phyloP scores from a whole-genome alignment of 2,797 vertebrate species.

The Acanthiza pusilla region DNA sequence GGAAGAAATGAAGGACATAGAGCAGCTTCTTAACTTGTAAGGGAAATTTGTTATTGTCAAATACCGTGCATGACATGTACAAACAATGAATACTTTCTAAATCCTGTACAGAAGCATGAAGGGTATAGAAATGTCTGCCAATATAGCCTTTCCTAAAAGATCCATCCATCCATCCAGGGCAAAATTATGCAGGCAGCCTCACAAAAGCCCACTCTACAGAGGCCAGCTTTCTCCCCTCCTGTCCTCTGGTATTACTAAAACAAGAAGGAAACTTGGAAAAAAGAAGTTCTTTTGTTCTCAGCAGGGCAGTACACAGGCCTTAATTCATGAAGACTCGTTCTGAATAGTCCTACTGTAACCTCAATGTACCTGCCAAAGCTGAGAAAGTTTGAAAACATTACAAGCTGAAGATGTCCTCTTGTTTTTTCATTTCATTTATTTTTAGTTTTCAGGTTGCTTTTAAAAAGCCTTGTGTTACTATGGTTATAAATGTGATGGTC shows the following conservation, averaged over 20 bases:
- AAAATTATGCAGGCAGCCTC: background rate
- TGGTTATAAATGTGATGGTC: background rate
- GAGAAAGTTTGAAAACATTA: background rate
- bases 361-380: fast-evolving
- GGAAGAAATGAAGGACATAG: background rate
- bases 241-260: background rate
- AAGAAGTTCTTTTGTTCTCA: background rate
- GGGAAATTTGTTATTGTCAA: background rate
- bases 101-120: slow-evolving; percentile 18
- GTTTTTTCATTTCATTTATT: background rate
- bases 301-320: background rate
- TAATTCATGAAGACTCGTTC: background rate
- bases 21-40: background rate
- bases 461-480: background rate
- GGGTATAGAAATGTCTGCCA: background rate
- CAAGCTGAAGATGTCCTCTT: background rate
- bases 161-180: background rate
- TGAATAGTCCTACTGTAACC: background rate
- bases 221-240: background rate
- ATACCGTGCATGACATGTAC: fast-evolving
- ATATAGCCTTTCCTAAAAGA: background rate
- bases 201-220: background rate
- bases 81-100: background rate
- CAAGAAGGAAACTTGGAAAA: background rate
- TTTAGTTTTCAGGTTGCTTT: background rate